These are phyloP conservation scores for Ara ararauna DNA, from an alignment of 2,797 vertebrate species.

Conservation along the genomic window DNA sequence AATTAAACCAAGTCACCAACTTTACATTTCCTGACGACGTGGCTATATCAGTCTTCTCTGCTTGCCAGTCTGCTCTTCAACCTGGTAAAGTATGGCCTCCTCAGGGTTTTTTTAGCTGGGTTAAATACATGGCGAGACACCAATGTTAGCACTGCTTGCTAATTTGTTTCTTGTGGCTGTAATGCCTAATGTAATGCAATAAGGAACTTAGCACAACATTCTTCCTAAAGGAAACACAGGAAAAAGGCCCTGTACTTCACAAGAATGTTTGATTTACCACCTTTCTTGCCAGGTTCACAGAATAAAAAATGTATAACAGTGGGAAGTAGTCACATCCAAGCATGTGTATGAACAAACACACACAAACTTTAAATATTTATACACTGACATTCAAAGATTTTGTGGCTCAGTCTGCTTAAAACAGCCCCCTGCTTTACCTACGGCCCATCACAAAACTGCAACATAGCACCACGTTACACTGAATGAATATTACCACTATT, in stretches of 20 bases:
- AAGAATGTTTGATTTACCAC: neutral
- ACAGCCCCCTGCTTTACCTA: neutral
- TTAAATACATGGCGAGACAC: slow-evolving; percentile 76
- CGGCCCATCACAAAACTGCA: neutral
- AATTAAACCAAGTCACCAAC: slow-evolving; percentile 42
- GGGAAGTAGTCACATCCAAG: neutral
- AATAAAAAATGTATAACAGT: neutral
- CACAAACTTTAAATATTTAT: neutral
- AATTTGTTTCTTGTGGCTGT: slow-evolving; percentile 68
- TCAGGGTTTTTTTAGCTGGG: slow-evolving; percentile 62
- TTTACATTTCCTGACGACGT: slow-evolving; percentile 56
- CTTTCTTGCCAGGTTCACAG: neutral
- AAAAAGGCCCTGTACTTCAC: neutral
- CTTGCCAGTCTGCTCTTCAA: neutral
- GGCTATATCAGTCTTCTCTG: slow-evolving; percentile 55
- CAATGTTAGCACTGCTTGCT: slow-evolving; percentile 57
- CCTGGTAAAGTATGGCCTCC: slow-evolving; percentile 29
- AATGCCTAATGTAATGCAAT: neutral
- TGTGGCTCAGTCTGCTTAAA: neutral
- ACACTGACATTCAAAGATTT: neutral
- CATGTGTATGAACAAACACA: neutral
- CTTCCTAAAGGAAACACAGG: neutral
- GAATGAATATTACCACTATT: neutral
- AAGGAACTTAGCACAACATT: neutral
- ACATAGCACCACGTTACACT: neutral